Evolutionary conservation across 2,888 invertebrate species (phyloP), one percentile per base, ranked within the genome.

Genomic region (Microchrysa polita): DNA sequence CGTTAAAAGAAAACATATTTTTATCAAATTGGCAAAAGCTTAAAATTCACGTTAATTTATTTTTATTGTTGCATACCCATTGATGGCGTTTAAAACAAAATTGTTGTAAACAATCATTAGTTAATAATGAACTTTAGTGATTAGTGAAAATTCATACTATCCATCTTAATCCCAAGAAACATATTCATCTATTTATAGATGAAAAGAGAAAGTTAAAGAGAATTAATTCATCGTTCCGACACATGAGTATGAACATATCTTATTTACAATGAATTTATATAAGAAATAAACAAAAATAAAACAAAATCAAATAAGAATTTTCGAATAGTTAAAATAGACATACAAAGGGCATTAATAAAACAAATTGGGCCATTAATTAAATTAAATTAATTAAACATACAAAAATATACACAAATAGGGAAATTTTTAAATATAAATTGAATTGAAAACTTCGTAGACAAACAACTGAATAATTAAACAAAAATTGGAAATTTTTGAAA

Each of bases 181-280:
- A 40, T 59, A 59, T 59, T 59, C 27, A 7, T 34, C 12, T 22
- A 59, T 59, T 14, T 14, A 61, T 48, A 40, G 23, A 40, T 61
- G 61, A 34, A 34, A 40, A 7, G 27, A 5, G 27, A 5, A 34
- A 34, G 34, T 34, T 16, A 34, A 40, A 7, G 27, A 5, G 27
- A 5, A 34, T 5, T 7, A 52, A 52, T 52, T 52, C n/a, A 52
- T 52, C 16, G 20, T 16, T 7, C 22, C 14, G 7, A 60, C 4
- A 48, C 22, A 65, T 48, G 65, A 65, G 48, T 65, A n/a, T n/a
- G 44, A 48, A 65, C 65, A 65, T 65, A 65, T 65, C 65, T 65
- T 22, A 48, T 48, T 48, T 65, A 65, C 65, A 48, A 61, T 42
- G 16, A 16, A 42, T 61, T 61, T 34, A 61, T 34, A 65, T 48